Percentiles rank a stretch among this genome's conserved stretches.
Conservation (phyloP, 2,113 vertebrate species). For the Propithecus coquereli region DNA sequence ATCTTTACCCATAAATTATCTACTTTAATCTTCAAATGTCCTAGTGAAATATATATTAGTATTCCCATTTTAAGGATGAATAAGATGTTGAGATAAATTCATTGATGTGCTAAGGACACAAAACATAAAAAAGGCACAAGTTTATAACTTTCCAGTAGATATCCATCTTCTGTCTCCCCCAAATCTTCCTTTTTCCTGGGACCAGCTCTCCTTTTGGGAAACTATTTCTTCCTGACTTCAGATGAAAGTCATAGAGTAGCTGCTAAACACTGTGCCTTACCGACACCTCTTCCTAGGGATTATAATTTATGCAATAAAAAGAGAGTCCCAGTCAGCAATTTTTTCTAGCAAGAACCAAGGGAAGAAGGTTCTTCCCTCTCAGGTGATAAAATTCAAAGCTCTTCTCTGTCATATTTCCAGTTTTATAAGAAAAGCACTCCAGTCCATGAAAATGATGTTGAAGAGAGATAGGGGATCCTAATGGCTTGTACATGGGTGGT, state of each 20-base stretch:
- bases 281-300: neutral
- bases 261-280: neutral
- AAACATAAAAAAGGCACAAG: neutral
- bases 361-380: neutral
- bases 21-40: slow-evolving; percentile 13
- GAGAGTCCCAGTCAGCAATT: neutral
- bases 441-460: neutral
- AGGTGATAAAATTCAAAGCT: neutral
- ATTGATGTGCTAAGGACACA: neutral
- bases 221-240: neutral
- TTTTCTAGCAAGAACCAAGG: neutral
- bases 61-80: neutral
- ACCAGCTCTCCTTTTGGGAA: neutral
- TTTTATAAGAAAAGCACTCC: neutral
- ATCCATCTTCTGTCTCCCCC: neutral
- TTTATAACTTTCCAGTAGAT: neutral
- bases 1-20: neutral
- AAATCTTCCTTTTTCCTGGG: neutral
- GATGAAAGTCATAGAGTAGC: neutral
- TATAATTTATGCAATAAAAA: neutral
- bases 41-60: neutral
- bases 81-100: neutral
- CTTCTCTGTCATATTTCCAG: neutral
- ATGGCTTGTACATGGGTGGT: neutral
- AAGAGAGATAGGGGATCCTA: neutral